These are phyloP conservation scores for Thaumetopoea pityocampa DNA, from an alignment of 1,140 invertebrate genomes.

Conservation along the genomic window DNA sequence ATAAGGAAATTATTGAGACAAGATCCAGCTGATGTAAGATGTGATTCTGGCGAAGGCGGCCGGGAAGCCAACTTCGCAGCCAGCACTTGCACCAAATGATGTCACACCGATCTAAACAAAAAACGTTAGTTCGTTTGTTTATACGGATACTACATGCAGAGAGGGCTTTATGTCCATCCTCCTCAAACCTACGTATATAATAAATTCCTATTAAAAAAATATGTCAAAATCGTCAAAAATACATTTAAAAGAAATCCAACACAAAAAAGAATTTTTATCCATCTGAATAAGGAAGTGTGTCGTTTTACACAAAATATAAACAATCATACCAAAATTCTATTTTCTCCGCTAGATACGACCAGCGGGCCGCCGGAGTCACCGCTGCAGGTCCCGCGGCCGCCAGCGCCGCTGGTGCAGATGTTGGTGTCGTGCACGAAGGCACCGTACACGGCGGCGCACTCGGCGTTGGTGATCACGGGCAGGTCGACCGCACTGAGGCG, in stretches of 20 bases:
- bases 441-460: conserved; percentile 28
- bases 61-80: conserved; percentile 75
- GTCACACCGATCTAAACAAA: conserved; percentile 17
- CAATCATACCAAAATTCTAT: conserved; percentile 17
- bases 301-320: neutral
- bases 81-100: conserved; percentile 47
- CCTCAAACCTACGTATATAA: too few species aligned
- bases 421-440: conserved; percentile 24
- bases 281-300: too few species aligned
- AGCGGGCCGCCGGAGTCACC: conserved; percentile 74
- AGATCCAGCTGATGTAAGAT: conserved; percentile 73
- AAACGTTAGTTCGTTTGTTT: neutral
- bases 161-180: too few species aligned
- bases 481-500: conserved; percentile 25
- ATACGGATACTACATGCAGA: neutral
- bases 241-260: neutral
- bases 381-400: conserved; percentile 26
- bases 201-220: too few species aligned
- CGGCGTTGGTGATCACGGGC: conserved; percentile 32
- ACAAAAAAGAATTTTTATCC: too few species aligned
- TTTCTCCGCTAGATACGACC: conserved; percentile 23
- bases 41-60: conserved; percentile 76
- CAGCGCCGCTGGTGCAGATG: conserved; percentile 36
- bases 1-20: conserved; percentile 4
- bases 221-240: too few species aligned